Evolutionary conservation across 1,140 invertebrate genomes (phyloP).

Genomic region (Lepidurus couesii): DNA sequence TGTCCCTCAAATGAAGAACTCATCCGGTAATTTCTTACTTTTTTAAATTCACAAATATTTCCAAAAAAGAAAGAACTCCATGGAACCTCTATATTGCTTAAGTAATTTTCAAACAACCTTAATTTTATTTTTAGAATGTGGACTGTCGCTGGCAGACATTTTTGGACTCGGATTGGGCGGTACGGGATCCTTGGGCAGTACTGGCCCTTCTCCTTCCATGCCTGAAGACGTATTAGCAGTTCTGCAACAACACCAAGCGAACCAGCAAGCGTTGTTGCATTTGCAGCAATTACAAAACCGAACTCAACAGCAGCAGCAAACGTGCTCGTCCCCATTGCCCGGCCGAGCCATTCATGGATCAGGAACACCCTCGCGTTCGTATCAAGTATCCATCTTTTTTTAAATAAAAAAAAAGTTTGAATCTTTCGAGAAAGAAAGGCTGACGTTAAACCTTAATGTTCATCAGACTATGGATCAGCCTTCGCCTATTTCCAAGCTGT

Average conservation of each 20-base stretch:
- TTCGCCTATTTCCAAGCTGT: conserved; percentile 5
- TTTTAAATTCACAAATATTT: not conserved
- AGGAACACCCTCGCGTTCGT: not conserved
- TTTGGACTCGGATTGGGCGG: conserved; percentile 51
- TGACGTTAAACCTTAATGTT: not conserved
- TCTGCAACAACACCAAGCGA: conserved; percentile 32
- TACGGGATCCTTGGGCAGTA: conserved; percentile 46
- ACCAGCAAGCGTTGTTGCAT: conserved; percentile 33
- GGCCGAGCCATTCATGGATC: not conserved
- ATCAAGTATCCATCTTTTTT: not conserved
- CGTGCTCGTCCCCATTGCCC: conserved; percentile 39
- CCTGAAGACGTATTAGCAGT: conserved; percentile 33
- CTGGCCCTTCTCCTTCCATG: conserved; percentile 29
- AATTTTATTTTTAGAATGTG: conserved; percentile 33
- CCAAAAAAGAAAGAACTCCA: no score
- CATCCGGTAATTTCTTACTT: conserved; percentile 26
- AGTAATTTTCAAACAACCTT: conserved; percentile 15
- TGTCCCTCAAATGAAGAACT: conserved; percentile 31
- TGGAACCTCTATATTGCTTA: no score
- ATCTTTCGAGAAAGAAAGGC: no score
- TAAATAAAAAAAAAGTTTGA: no score
- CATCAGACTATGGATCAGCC: conserved; percentile 19
- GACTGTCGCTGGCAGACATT: conserved; percentile 50
- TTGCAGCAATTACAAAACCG: conserved; percentile 23
- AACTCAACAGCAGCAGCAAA: conserved; percentile 38